Evolutionary conservation across 1,140 invertebrate genomes (phyloP), one percentile per base, ranked within the genome.

Genomic region (Ips nitidus): DNA sequence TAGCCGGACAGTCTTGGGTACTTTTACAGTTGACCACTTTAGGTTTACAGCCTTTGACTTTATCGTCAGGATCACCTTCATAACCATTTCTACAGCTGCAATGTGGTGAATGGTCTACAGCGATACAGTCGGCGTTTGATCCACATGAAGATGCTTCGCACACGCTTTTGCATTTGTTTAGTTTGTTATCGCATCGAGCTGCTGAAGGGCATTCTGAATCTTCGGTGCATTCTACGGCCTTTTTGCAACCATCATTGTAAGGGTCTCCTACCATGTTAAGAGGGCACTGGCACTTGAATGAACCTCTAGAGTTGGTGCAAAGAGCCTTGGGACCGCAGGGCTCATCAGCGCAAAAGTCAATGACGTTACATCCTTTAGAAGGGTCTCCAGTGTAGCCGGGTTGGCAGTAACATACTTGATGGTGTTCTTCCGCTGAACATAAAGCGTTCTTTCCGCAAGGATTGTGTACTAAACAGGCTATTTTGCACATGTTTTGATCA

Each of bases 351-450:
- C 94, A 96, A 75, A 89, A 92, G 80, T 95, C 90, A 52, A 95
- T 89, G 40, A 89, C 80, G 52, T 84, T 79, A 76, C 94, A 96
- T 8, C 87, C 88, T 42, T 77, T 81, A 6, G 85, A 77, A 1
- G 92, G 86, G 82, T 94, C 87, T 6, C 93, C 93, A 5, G 91
- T 93, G 75, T 89, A 94, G 1, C 93, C 93, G 8, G 93, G 91
- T 79, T 93, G 91, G 79, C 93, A 95, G 73, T 90, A 88, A 75
- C 93, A 95, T 1, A 87, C 77, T 76, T 88, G 87, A 70, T 83
- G 82, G 75, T 94, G 92, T 74, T 88, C 87, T 79, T 93, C 89
- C 1, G 91, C 89, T 36, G 91, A 89, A 79, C 93, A 95, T 36
- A 95, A 81, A 0, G 93, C 89, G 81, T 95, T 94, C 36, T 87